Evolutionary conservation across 2,888 invertebrate genomes (phyloP), one percentile per base, ranked within the genome.

Genomic region (Tipula lateralis): DNA sequence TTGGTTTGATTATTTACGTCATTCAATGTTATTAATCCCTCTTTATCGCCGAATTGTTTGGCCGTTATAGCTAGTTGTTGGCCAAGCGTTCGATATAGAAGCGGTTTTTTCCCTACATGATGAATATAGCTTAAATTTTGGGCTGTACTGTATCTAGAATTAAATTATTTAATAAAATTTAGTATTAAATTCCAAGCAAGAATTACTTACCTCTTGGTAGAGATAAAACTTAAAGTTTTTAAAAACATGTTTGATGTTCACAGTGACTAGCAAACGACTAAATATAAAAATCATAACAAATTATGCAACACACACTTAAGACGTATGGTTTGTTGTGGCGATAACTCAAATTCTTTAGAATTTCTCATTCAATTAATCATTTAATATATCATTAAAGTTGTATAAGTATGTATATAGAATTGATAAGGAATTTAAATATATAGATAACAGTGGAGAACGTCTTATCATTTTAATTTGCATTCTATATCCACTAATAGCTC

Each of bases 31-130:
- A 93, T 91, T 24, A 94, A 87, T 1, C 92, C 93, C 36, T 92
- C 91, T n/a, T 91, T 90, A 84, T 92, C 91, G 0, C 92, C 92
- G 90, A 91, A 93, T 84, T 89, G 89, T 19, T 90, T 87, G 0
- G 90, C 93, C 0, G 92, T 90, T 9, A 89, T 86, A 85, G 92
- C 92, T 32, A 94, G 86, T 32, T 93, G 88, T 85, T 92, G 90
- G 0, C 94, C 94, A 1, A 94, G 87, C 1, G 93, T 94, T 32
- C 90, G 88, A 30, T 91, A 89, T 7, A 89, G 87, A 2, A 94
- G 86, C 0, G 93, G 92, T 12, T 89, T 87, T 16, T 88, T 88
- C 4, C 92, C 92, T 0, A 91, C 87, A 84, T 91, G 88, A 86
- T 92, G 92, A 9, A 91, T 87, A 87, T 94, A 92, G 85, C 93